Evolutionary conservation across 2,113 vertebrate species (phyloP), one percentile per base, ranked within the genome.

Genomic region (Petaurus breviceps): DNA sequence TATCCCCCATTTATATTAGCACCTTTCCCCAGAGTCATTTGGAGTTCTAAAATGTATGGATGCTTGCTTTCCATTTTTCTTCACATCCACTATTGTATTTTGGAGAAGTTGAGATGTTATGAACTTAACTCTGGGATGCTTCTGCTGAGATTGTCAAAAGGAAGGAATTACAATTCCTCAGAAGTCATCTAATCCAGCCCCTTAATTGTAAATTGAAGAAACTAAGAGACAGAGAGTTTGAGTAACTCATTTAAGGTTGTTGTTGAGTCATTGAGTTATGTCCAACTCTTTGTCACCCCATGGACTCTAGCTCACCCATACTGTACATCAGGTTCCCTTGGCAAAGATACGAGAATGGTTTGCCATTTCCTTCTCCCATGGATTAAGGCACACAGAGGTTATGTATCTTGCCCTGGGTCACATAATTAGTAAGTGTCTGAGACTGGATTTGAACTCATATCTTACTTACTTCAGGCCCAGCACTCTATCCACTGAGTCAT

Each of bases 101-200:
- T 50, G 43, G 3, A 91, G 28, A 96, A 28, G 46, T 50, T 61
- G 90, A 14, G 43, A 93, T 97, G 50, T 57, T 89, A 28, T 25
- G 90, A 93, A 93, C 3, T 25, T 90, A 47, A 51, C 24, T 94
- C 43, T 96, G 47, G 91, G 5, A 93, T 94, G 46, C 9, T 57
- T 47, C 47, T 94, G 61, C 91, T 0, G 55, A 93, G 46, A 90
- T 95, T 92, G 12, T 46, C 7, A 77, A 14, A 93, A 93, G 16
- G 2, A 91, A 92, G 25, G 52, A 61, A 37, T 8, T 57, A 22
- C 77, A 3, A 53, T 95, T 51, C 4, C 61, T 14, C 12, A 37
- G 12, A 68, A 37, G 61, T 14, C 11, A 68, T 37, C 14, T 37
- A 68, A 31, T 16, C 31, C 31, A 68, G 12, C 4, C 4, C 12